These are phyloP conservation scores for Mamestra brassicae DNA, from an alignment of 2,888 invertebrate species.

Conservation along the genomic window DNA sequence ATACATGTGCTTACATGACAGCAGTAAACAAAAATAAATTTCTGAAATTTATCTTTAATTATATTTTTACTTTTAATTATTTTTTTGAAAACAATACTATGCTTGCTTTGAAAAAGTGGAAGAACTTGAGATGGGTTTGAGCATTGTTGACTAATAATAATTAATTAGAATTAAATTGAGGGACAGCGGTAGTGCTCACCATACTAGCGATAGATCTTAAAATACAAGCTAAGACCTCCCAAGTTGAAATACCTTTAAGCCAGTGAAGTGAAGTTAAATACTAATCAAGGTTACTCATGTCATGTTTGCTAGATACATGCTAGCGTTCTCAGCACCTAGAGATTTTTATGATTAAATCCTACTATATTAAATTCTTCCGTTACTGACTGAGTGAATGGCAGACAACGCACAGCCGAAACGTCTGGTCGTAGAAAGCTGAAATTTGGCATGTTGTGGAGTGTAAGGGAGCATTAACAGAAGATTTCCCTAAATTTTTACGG, in stretches of 20 bases:
- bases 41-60: not conserved
- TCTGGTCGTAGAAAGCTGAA: too few relatives aligned
- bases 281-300: conserved; percentile 34
- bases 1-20: not conserved
- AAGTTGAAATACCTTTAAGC: conserved; percentile 29
- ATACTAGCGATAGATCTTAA: not conserved
- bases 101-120: not conserved
- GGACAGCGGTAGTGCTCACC: not conserved
- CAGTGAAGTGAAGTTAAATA: conserved; percentile 22
- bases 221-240: conserved; percentile 18
- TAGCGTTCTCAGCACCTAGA: conserved; percentile 1
- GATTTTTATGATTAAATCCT: conserved; percentile 22
- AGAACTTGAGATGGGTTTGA: not conserved
- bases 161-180: too few relatives aligned
- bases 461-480: too few relatives aligned
- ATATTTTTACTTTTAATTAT: not conserved
- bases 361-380: too few relatives aligned
- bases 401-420: too few relatives aligned
- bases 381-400: too few relatives aligned
- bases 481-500: too few relatives aligned
- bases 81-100: not conserved
- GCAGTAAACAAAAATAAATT: too few relatives aligned
- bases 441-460: too few relatives aligned
- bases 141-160: not conserved
- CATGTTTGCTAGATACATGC: not conserved